Percentiles rank a stretch among this genome's conserved stretches.
Evolutionary conservation across 2,113 vertebrate genomes (phyloP).

Genomic region (Cisticola juncidis): DNA sequence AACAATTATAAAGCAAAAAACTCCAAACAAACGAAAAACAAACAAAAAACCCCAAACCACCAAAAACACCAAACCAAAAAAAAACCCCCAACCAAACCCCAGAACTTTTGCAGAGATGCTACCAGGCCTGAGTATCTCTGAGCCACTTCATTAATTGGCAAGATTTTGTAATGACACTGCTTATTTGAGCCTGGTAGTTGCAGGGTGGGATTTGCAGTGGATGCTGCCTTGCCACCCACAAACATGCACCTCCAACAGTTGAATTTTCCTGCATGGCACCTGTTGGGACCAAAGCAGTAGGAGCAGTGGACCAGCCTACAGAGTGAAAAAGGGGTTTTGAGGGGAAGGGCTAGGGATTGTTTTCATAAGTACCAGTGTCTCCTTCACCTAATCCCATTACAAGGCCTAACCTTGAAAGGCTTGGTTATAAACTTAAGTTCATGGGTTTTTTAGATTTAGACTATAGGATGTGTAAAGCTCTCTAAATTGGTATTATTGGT

Average conservation of each 20-base stretch:
- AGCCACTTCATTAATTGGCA: neutral
- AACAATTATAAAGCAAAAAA: neutral
- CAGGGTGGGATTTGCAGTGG: neutral
- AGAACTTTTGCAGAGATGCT: neutral
- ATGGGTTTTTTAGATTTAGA: fast-evolving
- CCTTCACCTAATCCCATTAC: neutral
- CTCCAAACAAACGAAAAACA: too few species aligned
- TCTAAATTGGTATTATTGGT: neutral
- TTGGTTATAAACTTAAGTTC: neutral
- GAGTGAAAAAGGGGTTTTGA: neutral
- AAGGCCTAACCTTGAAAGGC: neutral
- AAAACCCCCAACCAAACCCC: neutral
- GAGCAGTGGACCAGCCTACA: neutral
- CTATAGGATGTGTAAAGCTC: neutral
- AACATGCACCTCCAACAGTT: fast-evolving
- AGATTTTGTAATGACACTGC: neutral
- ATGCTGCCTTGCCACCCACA: fast-evolving
- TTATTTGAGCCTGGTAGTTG: neutral
- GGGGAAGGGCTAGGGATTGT: neutral
- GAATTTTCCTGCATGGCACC: neutral
- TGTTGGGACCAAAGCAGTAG: neutral
- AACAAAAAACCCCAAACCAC: neutral
- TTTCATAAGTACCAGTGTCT: neutral
- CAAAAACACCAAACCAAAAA: neutral
- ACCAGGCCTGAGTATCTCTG: fast-evolving